Percentiles rank a stretch among this genome's conserved stretches.
Evolutionary conservation across 2,888 invertebrate species (phyloP).

Genomic region (Eupithecia dodoneata): DNA sequence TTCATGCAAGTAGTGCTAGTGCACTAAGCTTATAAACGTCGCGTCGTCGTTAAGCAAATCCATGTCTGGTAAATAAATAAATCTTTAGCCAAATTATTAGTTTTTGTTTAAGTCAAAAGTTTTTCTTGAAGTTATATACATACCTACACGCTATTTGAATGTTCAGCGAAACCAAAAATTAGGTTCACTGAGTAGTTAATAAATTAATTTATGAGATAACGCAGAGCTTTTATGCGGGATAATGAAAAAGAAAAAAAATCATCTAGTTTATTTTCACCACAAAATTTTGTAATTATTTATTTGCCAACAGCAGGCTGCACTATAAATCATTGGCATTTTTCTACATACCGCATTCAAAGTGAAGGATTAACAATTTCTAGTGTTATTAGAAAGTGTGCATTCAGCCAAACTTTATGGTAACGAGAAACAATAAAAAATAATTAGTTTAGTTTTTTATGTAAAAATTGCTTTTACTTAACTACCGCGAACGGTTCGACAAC

Average conservation of each 20-base stretch:
- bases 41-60: not conserved
- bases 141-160: not conserved
- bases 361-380: slow-evolving; percentile 11
- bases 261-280: not conserved
- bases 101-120: not conserved
- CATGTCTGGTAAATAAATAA: not conserved
- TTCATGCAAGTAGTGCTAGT: not conserved
- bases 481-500: slow-evolving; percentile 66
- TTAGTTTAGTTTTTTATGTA: slow-evolving; percentile 47
- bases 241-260: not conserved
- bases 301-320: not conserved
- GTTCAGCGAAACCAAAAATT: not conserved
- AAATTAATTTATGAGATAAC: not conserved
- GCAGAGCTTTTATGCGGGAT: not conserved
- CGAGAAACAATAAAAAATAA: slow-evolving; percentile 45
- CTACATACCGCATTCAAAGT: not conserved
- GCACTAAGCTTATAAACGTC: not conserved
- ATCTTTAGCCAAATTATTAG: not conserved
- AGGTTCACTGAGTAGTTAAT: not conserved
- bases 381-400: slow-evolving; percentile 37
- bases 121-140: not conserved
- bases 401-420: slow-evolving; percentile 42
- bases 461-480: slow-evolving; percentile 59
- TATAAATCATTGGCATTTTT: not conserved
- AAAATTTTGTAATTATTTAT: not conserved